Base-by-base conservation (phyloP, 1,140 invertebrate species). In the Diuraphis noxia region DNA sequence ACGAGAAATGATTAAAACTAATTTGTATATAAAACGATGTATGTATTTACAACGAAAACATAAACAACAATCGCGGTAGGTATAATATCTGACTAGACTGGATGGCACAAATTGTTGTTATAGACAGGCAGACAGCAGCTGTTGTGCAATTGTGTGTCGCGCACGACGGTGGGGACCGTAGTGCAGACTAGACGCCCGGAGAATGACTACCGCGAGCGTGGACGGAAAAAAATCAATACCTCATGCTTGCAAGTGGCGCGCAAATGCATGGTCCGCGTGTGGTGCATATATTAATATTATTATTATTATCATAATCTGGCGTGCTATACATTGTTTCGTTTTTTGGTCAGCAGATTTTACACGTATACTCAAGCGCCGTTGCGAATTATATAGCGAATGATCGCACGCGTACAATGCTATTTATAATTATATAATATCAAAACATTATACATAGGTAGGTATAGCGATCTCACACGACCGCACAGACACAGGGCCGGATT, bases 151-250 rank as follows among this genome's bases (percentile, higher is more conserved):
- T 36, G 88, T 89, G 30, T 89, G 88, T 79, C 87, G 43, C 56
- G 87, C 87, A 72, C 72, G 52, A 46, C 88, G 88, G 88, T 46
- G 88, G 88, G 88, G 89, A 52, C 77, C 56, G 30, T n/a, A 72
- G 89, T 46, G 77, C 36, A 38, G 21, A 38, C 46, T 5, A 46
- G 89, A 34, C 88, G 41, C 43, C 77, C 41, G 77, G 88, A 82
- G 88, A 81, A 81, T 2, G 43, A 91, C 89, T 91, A 46, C 43
- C 34, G 89, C 23, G 41, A 81, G n/a, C 88, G 63, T 77, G 88
- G 77, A 56, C 72, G 77, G 17, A 36, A 91, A 90, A 91, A 82
- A 91, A 91, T 91, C 89, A 91, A 91, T 91, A 91, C 77, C 63
- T 79, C 43, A 36, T 41, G 56, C 23, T 77, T n/a, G 88, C 25